Evolutionary conservation across 2,797 vertebrate species (phyloP), one percentile per base, ranked within the genome.

Genomic region (Oreochromis grahami): DNA sequence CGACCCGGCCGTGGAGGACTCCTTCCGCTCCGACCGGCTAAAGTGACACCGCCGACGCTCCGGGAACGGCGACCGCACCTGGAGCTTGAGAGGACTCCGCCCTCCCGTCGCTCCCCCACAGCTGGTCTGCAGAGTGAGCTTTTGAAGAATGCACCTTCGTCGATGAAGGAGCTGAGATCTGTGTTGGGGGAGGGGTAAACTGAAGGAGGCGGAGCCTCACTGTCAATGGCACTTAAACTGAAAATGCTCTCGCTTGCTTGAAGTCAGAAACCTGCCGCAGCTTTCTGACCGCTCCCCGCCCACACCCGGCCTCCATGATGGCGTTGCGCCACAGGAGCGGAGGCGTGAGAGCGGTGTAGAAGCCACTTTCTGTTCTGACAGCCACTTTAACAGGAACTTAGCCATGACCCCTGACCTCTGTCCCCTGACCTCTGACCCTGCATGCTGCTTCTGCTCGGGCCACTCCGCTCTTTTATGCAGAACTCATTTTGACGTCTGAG

Each of bases 1-100:
- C 0, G 98, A 98, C 92, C 98, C 98, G 0, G 96, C 97, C 0
- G 97, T 98, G 53, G 98, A 99, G 94, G 98, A 99, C 63, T 98
- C 97, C 10, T 99, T 99, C 95, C 96, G 98, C 60, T 97, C 97
- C 0, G 98, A 99, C 92, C 96, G 98, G 68, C 95, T 99, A 4
- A 97, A 98, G 94, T 96, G 93, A 96, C 17, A 45, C 38, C 10
- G 32, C 38, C 29, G 17, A 41, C 51, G 78, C 76, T 78, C 24
- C 68, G 65, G 43, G 70, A 72, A 68, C 8, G 15, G n/a, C 56
- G 15, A n/a, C 6, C 68, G 51, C 41, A n/a, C 68, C 17, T 12
- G 6, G 79, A 80, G 65, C 80, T 21, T 50, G 56, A 76, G 56
- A 56, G 48, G 80, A 80, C 26, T 53, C 55, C 52, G 9, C 76